Evolutionary conservation across 2,113 vertebrate species (phyloP), one percentile per base, ranked within the genome.

Genomic region (Progne subis): DNA sequence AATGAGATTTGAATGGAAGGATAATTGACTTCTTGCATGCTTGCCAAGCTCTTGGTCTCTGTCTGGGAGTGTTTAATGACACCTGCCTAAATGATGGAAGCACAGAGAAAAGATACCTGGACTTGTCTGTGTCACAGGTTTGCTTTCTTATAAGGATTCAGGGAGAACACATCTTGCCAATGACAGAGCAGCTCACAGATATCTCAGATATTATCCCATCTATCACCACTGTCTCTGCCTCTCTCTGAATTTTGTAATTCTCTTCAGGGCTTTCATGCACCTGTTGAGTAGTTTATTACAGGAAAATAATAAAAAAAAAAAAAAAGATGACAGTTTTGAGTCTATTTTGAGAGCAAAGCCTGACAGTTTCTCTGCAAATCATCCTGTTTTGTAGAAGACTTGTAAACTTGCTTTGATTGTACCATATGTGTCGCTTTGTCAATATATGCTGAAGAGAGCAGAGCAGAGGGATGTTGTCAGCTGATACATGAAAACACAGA

Each of bases 331-430:
- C 83, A 86, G 68, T 94, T 93, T 60, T 64, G 68, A 83, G 71
- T 96, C 93, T 97, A 94, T 94, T 96, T 90, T 94, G 83, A 96
- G 94, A 93, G 92, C 80, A 86, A 68, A 94, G 86, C 93, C 85
- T 94, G 92, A 92, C 92, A 96, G 92, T 94, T 96, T 84, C 94
- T 88, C 61, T 94, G 84, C 94, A 93, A 71, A 90, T 96, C 86
- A 75, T 55, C 88, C 68, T 93, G 79, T 90, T 96, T 85, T 77
- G 60, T 86, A 63, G 79, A 88, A 63, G 87, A 61, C 95, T 92
- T 94, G 92, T 95, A 95, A 96, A 94, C 76, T 96, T 96, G 95
- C 94, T 97, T 96, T 97, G 95, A 96, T 95, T 88, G 4, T 80
- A 93, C 90, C 93, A 86, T 95, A 94, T 97, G 92, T 96, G 94